A percentile compares a stretch with the other conserved stretches of the same genome.
These are phyloP conservation scores for Ciona savignyi DNA, from an alignment of 23 tunicate genomes.

Conservation along the genomic window DNA sequence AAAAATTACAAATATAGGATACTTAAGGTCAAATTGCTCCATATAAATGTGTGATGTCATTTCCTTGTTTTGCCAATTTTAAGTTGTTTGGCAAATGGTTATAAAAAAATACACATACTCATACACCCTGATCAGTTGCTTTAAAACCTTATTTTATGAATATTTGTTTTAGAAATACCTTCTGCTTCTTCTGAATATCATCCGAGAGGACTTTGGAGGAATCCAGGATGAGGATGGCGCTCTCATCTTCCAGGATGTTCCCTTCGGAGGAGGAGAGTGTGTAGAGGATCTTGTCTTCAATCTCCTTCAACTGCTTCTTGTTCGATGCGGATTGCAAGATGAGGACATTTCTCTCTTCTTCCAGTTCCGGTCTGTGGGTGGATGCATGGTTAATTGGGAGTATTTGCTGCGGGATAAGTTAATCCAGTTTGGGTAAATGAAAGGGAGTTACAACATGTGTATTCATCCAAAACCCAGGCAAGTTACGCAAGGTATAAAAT, in stretches of 20 bases:
- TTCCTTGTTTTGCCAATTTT: no score
- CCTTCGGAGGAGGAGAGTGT: slow-evolving; percentile 98
- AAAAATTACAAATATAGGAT: no score
- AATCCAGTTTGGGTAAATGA: no score
- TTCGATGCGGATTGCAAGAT: slow-evolving; percentile 94
- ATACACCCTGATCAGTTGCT: background rate
- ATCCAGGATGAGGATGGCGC: slow-evolving; percentile 91
- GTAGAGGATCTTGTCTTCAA: slow-evolving; percentile 96
- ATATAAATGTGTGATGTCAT: no score
- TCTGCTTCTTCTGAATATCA: slow-evolving; percentile 96
- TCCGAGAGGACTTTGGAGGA: slow-evolving; percentile 92
- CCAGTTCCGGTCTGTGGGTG: slow-evolving; percentile 97
- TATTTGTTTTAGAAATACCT: slow-evolving; percentile 36
- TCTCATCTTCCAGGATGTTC: slow-evolving; percentile 96
- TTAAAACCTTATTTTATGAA: background rate
- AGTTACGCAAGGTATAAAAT: no score
- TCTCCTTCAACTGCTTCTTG: slow-evolving; percentile 96
- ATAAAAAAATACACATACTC: no score
- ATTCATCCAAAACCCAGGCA: no score
- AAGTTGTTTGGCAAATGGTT: no score
- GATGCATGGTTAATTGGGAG: no score
- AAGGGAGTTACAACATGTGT: no score
- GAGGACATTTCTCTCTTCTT: slow-evolving; percentile 91
- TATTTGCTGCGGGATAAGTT: no score
- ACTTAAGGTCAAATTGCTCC: no score